Base-by-base conservation (phyloP, 2,888 invertebrate species). In the Meandrusa payeni region DNA sequence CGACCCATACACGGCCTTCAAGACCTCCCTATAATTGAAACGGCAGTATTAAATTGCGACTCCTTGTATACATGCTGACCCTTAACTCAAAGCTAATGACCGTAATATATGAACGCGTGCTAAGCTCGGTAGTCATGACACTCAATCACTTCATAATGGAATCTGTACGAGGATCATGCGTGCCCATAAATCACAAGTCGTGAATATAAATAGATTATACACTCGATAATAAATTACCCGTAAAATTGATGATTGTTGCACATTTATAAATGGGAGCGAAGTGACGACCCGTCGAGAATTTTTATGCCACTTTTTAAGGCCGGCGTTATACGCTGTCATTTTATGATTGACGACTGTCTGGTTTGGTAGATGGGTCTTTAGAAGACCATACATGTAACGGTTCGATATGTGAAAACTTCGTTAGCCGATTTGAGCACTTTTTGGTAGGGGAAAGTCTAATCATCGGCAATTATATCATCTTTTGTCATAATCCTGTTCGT, bases 241-340 rank as follows among this genome's bases (percentile, higher is more conserved):
- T 31, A 13, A 19, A 31, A 43, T 43, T 43, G 37, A 43, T 43
- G 42, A 43, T 37, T 37, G 42, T 31, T 26, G 17, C 11, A 24
- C 2, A 37, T 19, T 31, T 29, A 37, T 36, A 20, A 37, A 37
- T 37, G 36, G 17, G 22, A 12, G 4, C 3, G 3, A 9, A 13
- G 5, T 13, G 41, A 22, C 10, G 28, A 31, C n/a, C 13, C 13
- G 37, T 24, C 29, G 10, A 11, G 20, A 1, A 1, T 11, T 40
- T 19, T 31, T 40, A 5, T 24, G 12, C 5, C 10, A 7, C 5
- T 19, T 37, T 26, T 31, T 24, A 2, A 17, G 1, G 28, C 20
- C 20, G 3, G 9, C 7, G 17, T 26, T 20, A 34, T 34, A 12
- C 27, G 26, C 28, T 41, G 34, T 28, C 28, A 20, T 12, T 11